A percentile compares a stretch with the other conserved stretches of the same genome.
Evolutionary conservation across 2,888 invertebrate genomes (phyloP).

Genomic region (Suillia variegata): DNA sequence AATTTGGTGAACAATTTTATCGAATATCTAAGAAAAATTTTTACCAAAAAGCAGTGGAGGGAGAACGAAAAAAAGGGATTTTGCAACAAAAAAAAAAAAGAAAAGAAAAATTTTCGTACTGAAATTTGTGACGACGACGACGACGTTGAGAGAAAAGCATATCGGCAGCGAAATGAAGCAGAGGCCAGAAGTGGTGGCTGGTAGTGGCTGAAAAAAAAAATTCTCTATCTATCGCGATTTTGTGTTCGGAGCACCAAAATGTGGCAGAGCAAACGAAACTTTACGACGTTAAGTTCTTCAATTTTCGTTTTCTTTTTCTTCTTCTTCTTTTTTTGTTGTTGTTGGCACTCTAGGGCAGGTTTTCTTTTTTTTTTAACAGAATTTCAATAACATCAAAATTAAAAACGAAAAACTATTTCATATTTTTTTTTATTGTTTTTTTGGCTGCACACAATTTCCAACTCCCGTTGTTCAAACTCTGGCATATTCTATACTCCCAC

Average conservation of each 20-base stretch:
- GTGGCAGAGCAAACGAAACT: slow-evolving; percentile 28
- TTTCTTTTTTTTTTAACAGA: no score
- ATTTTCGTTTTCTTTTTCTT: no score
- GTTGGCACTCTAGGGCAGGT: no score
- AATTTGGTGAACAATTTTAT: no score
- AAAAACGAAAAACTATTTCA: no score
- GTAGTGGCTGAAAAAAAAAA: slow-evolving; percentile 46
- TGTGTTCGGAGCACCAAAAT: slow-evolving; percentile 38
- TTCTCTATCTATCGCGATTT: slow-evolving; percentile 58
- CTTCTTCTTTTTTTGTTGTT: no score
- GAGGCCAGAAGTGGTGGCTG: slow-evolving; percentile 36
- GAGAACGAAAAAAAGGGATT: slow-evolving; percentile 5
- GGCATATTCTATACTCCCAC: background rate
- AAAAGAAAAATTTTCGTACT: background rate
- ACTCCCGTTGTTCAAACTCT: no score
- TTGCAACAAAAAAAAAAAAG: slow-evolving; percentile 9
- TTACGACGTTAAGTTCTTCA: slow-evolving; percentile 7
- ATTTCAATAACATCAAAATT: no score
- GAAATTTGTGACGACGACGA: no score
- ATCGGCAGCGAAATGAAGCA: slow-evolving; percentile 26
- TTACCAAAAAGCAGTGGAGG: background rate
- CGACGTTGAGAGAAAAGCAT: slow-evolving; percentile 9
- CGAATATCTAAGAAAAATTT: no score
- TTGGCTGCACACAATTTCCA: no score
- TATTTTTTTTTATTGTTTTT: no score